Evolutionary conservation across 2,888 invertebrate species (phyloP).

Genomic region (Mellilla xanthometata): DNA sequence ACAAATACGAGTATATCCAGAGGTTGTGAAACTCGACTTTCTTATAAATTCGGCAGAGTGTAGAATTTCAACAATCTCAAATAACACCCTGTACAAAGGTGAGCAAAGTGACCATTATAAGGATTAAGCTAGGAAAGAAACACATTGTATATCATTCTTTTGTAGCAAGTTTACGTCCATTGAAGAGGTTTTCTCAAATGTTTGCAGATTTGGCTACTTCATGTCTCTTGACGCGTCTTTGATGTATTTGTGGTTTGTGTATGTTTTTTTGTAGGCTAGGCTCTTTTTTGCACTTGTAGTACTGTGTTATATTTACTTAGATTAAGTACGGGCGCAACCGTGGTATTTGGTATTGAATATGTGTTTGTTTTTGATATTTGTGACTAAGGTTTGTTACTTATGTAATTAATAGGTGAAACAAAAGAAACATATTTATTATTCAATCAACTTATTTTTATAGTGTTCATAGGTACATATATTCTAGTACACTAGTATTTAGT

Average conservation of each 20-base stretch:
- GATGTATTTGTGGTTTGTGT: not conserved
- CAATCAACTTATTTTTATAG: no score
- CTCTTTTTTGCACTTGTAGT: no score
- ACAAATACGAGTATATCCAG: not conserved
- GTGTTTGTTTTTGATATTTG: no score
- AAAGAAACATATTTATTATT: no score
- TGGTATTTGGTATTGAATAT: no score
- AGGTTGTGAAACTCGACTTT: not conserved
- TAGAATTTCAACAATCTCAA: slow-evolving; percentile 48
- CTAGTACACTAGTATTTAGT: no score
- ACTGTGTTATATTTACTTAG: no score
- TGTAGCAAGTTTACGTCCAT: slow-evolving; percentile 22
- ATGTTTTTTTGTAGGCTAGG: not conserved
- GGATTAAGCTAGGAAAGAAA: slow-evolving; percentile 21
- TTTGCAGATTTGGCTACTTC: not conserved
- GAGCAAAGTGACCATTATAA: slow-evolving; percentile 47
- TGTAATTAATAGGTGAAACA: no score
- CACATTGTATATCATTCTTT: slow-evolving; percentile 9
- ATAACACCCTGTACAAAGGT: slow-evolving; percentile 36
- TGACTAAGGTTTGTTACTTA: no score
- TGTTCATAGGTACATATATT: no score
- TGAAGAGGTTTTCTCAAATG: slow-evolving; percentile 15
- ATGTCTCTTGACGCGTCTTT: not conserved
- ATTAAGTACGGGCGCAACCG: no score
- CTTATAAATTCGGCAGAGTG: slow-evolving; percentile 38